Evolutionary conservation across 2,888 invertebrate genomes (phyloP).

Genomic region (Amblyjoppa proteus): DNA sequence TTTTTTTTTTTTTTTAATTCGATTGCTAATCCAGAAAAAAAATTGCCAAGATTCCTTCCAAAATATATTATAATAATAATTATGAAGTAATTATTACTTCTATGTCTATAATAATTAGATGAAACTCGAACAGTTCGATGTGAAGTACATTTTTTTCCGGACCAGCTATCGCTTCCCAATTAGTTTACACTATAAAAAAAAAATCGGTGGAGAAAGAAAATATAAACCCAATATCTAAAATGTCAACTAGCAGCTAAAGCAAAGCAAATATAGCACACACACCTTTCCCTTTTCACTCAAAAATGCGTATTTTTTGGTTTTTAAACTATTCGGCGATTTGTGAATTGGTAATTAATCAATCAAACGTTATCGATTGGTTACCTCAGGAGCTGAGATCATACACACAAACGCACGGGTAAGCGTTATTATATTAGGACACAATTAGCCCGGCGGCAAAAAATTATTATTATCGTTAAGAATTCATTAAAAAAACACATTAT

Average conservation of each 20-base stretch:
- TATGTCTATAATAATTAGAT: slow-evolving; percentile 1
- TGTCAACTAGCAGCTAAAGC: slow-evolving; percentile 74
- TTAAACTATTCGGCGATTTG: slow-evolving; percentile 70
- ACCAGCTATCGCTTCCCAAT: slow-evolving; percentile 77
- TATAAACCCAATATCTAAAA: slow-evolving; percentile 68
- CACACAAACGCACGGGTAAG: slow-evolving; percentile 77
- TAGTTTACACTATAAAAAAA: slow-evolving; percentile 63
- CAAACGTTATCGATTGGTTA: slow-evolving; percentile 78
- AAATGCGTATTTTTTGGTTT: slow-evolving; percentile 57
- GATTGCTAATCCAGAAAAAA: slow-evolving; percentile 65
- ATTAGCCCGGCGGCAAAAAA: slow-evolving; percentile 67
- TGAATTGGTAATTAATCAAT: slow-evolving; percentile 75
- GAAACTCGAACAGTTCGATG: not conserved
- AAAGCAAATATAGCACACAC: slow-evolving; percentile 75
- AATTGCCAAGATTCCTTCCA: slow-evolving; percentile 17
- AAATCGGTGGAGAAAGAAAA: slow-evolving; percentile 71
- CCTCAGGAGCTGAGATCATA: slow-evolving; percentile 85
- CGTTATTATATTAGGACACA: slow-evolving; percentile 72
- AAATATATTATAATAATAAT: slow-evolving; percentile 54
- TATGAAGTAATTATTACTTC: slow-evolving; percentile 3
- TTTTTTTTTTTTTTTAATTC: slow-evolving; percentile 11
- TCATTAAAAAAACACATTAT: slow-evolving; percentile 63
- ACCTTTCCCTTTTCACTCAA: slow-evolving; percentile 74
- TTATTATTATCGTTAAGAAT: slow-evolving; percentile 54
- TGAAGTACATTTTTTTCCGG: slow-evolving; percentile 78